Base-by-base conservation (phyloP, 2,797 vertebrate species). In the Liparis tanakae region DNA sequence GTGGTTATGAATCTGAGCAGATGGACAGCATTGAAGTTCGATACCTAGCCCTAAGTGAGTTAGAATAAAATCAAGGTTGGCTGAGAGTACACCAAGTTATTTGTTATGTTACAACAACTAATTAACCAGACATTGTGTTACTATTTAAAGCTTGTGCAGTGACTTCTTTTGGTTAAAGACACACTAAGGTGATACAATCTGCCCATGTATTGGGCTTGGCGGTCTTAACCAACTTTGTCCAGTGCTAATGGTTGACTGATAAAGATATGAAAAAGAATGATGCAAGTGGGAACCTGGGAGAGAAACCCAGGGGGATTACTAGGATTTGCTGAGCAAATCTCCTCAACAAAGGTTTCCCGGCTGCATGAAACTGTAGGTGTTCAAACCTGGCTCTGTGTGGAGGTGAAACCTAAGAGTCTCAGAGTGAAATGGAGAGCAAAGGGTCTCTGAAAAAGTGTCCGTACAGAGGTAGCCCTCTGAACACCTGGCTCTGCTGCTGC, bases 291-390 rank as follows among this genome's bases (percentile, higher is more conserved):
- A 88, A 84, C 79, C 74, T 81, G 87, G 54, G 67, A 81, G 82
- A 88, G 82, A 88, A 87, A 91, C 86, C 78, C 73, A 70, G 72
- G 75, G 75, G 90, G 90, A 91, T 91, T 91, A 91, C 63, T 73
- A 17, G 89, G 91, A 91, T 93, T 93, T 93, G 89, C 88, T 91
- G 43, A 86, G 88, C 82, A 93, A 92, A 92, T 90, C 88, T 90
- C 73, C 62, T 88, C 85, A 80, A 91, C 87, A 92, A 88, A 92
- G 85, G 85, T 86, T 81, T 80, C 74, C 80, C 74, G 78, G 68
- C 79, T 78, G 83, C 69, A 70, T 81, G 78, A 87, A 84, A 84
- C 83, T 74, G 71, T 76, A 81, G 79, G 82, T 72, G 81, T 78
- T 81, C 83, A 77, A 61, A 60, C 82, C 50, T 4, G 7, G 78